These are phyloP conservation scores for Graptemys geographica DNA, from an alignment of 2,797 vertebrate genomes.

Conservation along the genomic window DNA sequence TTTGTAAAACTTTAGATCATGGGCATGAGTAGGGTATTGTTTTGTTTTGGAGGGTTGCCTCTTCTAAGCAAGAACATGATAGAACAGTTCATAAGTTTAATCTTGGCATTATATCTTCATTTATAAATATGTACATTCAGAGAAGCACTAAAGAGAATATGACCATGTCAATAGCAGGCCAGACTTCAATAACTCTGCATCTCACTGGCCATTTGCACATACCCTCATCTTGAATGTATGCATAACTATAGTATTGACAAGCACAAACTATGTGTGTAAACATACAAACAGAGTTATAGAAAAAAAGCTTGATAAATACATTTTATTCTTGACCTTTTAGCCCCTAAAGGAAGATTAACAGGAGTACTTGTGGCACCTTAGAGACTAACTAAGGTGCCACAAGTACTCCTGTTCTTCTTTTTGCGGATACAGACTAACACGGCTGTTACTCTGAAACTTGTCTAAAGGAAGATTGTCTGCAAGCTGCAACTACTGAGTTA, in stretches of 20 bases:
- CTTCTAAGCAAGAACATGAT: not conserved
- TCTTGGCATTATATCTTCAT: not conserved
- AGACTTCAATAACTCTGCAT: not conserved
- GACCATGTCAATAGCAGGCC: not conserved
- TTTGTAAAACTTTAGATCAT: not conserved
- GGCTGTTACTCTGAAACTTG: too few relatives aligned
- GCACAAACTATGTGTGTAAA: not conserved
- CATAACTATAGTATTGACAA: not conserved
- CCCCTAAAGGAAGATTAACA: not conserved
- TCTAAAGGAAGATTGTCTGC: not conserved
- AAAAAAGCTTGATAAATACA: not conserved
- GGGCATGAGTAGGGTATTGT: not conserved
- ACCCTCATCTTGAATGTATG: not conserved
- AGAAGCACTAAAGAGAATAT: not conserved
- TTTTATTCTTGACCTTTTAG: not conserved
- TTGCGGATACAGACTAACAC: too few relatives aligned
- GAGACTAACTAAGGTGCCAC: too few relatives aligned
- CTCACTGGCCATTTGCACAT: fast-evolving
- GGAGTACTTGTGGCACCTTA: too few relatives aligned
- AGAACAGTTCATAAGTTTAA: not conserved
- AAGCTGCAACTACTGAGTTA: not conserved
- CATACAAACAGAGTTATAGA: not conserved
- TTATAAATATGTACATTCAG: not conserved
- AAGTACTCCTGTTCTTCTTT: too few relatives aligned
- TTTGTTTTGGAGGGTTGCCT: constrained; percentile 14